A percentile compares a stretch with the other conserved stretches of the same genome.
phyloP scores from a whole-genome alignment of 2,113 vertebrate species.

The Mormoops blainvillei region DNA sequence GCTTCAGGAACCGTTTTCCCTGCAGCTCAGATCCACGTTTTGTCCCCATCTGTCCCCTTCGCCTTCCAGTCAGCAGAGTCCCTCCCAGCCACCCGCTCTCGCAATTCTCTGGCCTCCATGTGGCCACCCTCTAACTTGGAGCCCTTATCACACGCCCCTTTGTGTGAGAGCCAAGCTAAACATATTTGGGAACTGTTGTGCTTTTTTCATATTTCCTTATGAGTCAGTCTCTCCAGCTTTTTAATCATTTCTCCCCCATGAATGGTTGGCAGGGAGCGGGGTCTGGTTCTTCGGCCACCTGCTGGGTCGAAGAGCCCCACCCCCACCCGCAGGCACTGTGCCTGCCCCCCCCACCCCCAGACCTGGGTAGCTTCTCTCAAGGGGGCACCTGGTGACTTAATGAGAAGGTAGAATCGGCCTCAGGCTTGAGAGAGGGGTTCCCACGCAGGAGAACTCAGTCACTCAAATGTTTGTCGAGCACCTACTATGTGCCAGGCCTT shows the following conservation, averaged over 20 bases:
- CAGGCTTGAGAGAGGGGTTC: not conserved
- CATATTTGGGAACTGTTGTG: constrained; percentile 51
- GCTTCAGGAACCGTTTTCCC: not conserved
- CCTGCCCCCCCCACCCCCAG: not conserved
- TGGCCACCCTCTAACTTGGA: constrained; percentile 53
- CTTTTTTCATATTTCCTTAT: constrained; percentile 73
- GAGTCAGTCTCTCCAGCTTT: constrained; percentile 73
- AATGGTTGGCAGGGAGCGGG: constrained; percentile 27
- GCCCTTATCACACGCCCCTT: constrained; percentile 58
- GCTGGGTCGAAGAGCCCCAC: not conserved
- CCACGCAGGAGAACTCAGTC: not conserved
- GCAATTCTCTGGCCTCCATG: not conserved
- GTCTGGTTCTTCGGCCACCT: not conserved
- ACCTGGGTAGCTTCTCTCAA: not conserved
- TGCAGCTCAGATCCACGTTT: not conserved
- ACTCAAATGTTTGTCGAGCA: not conserved
- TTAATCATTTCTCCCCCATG: constrained; percentile 68
- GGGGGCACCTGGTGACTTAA: not conserved
- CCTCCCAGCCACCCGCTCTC: not conserved
- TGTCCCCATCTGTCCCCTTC: not conserved
- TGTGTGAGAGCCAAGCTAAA: constrained; percentile 76
- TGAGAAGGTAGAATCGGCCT: not conserved
- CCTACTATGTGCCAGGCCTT: not conserved
- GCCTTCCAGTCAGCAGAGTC: not conserved
- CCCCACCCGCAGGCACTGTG: not conserved